phyloP scores from a whole-genome alignment of 2,888 invertebrate species.

The Plagodis pulveraria region DNA sequence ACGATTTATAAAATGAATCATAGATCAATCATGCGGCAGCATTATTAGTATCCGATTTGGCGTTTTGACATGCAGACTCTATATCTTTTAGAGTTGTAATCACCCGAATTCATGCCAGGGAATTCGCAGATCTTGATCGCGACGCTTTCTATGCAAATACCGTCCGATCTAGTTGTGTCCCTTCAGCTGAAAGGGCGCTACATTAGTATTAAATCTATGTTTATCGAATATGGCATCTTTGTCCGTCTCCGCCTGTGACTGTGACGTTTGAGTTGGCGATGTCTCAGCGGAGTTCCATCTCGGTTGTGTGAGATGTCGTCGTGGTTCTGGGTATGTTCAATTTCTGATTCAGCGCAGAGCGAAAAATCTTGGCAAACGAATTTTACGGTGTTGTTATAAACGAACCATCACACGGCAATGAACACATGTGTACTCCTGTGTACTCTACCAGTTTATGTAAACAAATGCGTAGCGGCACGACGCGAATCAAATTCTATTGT shows the following conservation, averaged over 20 bases:
- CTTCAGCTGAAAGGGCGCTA: conserved; percentile 63
- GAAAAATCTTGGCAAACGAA: conserved; percentile 51
- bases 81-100: conserved; percentile 57
- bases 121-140: conserved; percentile 72
- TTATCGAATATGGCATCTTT: conserved; percentile 52
- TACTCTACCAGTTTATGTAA: conserved; percentile 25
- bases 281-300: conserved; percentile 46
- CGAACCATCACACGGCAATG: conserved; percentile 25
- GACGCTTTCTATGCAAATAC: conserved; percentile 68
- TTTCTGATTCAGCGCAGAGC: conserved; percentile 50
- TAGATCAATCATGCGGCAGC: conserved; percentile 43
- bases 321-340: conserved; percentile 75
- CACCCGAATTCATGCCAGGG: conserved; percentile 74
- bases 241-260: conserved; percentile 45
- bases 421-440: conserved; percentile 27
- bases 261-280: conserved; percentile 69
- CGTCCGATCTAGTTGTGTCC: conserved; percentile 63
- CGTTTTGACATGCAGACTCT: conserved; percentile 59
- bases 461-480: conserved; percentile 19
- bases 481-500: conserved; percentile 18
- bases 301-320: conserved; percentile 62
- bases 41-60: conserved; percentile 58
- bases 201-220: conserved; percentile 50
- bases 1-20: conserved; percentile 27
- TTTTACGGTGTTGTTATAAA: conserved; percentile 43